Conservation (phyloP, 2,888 invertebrate genomes). For the Pollenia angustigena region DNA sequence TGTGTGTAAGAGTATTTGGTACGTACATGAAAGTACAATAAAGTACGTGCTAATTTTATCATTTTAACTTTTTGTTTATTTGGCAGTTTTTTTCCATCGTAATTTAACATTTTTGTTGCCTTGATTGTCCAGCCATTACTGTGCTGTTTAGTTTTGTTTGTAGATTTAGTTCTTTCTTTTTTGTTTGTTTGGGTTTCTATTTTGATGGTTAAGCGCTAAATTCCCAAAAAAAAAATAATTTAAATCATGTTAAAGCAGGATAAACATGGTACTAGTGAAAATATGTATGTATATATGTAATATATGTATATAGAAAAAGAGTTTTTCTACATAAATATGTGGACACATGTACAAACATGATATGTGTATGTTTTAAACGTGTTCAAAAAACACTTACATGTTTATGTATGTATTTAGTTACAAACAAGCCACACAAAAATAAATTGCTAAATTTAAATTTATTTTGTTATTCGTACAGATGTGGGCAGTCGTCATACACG, state of each 20-base stretch:
- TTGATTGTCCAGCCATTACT: constrained; percentile 18
- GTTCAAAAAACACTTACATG: neutral
- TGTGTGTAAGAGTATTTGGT: neutral
- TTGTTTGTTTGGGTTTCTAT: neutral
- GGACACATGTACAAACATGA: neutral
- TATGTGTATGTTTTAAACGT: neutral
- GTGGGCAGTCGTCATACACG: constrained; percentile 9
- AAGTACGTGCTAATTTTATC: constrained; percentile 72
- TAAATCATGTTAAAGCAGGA: constrained; percentile 33
- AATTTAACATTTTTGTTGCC: constrained; percentile 6
- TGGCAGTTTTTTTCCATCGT: constrained; percentile 49
- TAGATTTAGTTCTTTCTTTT: constrained; percentile 6
- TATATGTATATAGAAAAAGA: neutral
- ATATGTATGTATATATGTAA: neutral
- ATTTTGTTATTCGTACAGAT: constrained; percentile 45
- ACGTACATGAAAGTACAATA: neutral
- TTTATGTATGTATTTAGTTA: constrained; percentile 15
- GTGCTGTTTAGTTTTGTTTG: constrained; percentile 28
- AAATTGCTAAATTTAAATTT: constrained; percentile 54
- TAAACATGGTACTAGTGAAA: constrained; percentile 18
- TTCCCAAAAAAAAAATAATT: constrained; percentile 52
- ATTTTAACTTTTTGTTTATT: constrained; percentile 69
- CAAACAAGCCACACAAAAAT: constrained; percentile 4
- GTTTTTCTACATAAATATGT: neutral
- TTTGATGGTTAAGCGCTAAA: constrained; percentile 24